Evolutionary conservation across 1,140 invertebrate genomes (phyloP).

Genomic region (Papilio polyxenes): DNA sequence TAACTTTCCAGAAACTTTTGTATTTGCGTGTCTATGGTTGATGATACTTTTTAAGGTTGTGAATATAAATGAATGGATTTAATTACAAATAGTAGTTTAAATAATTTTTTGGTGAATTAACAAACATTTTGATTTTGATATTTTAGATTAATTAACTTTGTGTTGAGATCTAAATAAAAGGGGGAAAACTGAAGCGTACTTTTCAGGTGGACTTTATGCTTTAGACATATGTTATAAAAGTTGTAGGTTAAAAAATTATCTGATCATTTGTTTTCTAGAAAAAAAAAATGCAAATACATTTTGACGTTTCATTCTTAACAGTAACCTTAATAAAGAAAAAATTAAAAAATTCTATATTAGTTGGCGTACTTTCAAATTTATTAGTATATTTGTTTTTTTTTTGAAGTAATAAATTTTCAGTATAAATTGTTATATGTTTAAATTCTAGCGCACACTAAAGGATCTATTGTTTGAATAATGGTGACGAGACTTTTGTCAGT

Average conservation of each 20-base stretch:
- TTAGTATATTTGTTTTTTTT: slow-evolving; percentile 13
- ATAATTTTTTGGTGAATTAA: too few species aligned
- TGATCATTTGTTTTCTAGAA: too few species aligned
- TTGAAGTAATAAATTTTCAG: slow-evolving; percentile 5
- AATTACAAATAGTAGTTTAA: too few species aligned
- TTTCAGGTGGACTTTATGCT: too few species aligned
- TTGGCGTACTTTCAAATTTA: not conserved
- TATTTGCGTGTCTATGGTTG: not conserved
- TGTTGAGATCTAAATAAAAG: too few species aligned
- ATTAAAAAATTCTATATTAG: not conserved
- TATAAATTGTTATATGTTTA: slow-evolving; percentile 59
- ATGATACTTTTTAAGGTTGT: too few species aligned
- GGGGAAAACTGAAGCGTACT: too few species aligned
- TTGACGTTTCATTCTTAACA: not conserved
- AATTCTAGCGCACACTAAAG: slow-evolving; percentile 78
- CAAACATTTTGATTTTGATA: too few species aligned
- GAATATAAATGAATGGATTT: too few species aligned
- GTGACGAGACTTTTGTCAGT: slow-evolving; percentile 69
- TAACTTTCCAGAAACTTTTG: not conserved
- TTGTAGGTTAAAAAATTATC: too few species aligned
- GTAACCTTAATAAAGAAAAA: not conserved
- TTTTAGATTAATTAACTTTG: too few species aligned
- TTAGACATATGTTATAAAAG: too few species aligned
- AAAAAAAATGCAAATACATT: not conserved
- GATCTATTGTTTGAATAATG: slow-evolving; percentile 73